phyloP scores from a whole-genome alignment of 2,113 vertebrate genomes.

The Phodopus roborovskii region DNA sequence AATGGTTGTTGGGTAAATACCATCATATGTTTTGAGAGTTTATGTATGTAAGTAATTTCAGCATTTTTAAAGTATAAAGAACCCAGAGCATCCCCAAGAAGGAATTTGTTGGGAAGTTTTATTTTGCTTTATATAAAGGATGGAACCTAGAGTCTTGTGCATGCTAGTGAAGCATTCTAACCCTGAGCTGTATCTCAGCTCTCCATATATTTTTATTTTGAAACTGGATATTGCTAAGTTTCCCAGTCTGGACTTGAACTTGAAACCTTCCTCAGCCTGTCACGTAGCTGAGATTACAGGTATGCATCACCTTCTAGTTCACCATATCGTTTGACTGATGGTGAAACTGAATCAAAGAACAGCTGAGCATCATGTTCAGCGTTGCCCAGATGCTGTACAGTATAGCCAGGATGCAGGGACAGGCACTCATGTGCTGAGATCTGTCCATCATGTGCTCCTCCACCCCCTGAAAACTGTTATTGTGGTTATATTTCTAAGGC shows the following conservation, averaged over 20 bases:
- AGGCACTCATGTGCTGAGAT: not conserved
- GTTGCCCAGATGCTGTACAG: no score
- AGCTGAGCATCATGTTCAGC: rapidly evolving
- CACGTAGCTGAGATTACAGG: not conserved
- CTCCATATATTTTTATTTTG: not conserved
- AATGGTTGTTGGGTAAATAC: not conserved
- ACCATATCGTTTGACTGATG: not conserved
- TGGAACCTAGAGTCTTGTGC: not conserved
- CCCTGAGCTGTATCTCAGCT: not conserved
- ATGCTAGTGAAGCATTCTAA: not conserved
- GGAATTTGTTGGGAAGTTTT: not conserved
- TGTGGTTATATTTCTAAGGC: not conserved
- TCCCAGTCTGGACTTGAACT: not conserved
- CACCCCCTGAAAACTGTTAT: not conserved
- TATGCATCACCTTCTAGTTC: not conserved
- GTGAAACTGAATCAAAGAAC: not conserved
- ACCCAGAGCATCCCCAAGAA: not conserved
- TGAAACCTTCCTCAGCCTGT: not conserved
- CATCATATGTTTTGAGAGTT: not conserved
- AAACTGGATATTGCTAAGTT: not conserved
- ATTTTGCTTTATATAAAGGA: not conserved
- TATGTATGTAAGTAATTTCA: not conserved
- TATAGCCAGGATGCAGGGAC: rapidly evolving
- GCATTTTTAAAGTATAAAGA: not conserved
- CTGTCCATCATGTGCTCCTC: no score